These are phyloP conservation scores for Rhodophaea formosa DNA, from an alignment of 2,888 invertebrate genomes.

Conservation along the genomic window DNA sequence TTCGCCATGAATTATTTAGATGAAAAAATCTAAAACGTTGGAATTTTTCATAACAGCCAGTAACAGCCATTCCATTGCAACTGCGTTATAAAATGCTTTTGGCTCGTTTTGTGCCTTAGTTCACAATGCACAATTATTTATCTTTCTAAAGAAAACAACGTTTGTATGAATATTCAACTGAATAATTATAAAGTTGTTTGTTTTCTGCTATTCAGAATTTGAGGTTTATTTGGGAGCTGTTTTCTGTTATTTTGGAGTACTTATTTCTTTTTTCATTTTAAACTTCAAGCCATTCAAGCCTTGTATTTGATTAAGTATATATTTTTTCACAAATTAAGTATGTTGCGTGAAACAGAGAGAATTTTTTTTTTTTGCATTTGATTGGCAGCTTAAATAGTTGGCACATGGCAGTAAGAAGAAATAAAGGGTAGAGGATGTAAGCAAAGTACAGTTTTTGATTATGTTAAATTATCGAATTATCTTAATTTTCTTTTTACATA, in stretches of 20 bases:
- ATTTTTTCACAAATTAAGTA: too few relatives aligned
- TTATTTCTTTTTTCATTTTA: too few relatives aligned
- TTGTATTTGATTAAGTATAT: too few relatives aligned
- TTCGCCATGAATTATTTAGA: neutral
- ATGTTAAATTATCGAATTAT: too few relatives aligned
- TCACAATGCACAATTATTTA: conserved; percentile 1
- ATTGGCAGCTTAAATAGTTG: too few relatives aligned
- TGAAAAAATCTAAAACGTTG: neutral
- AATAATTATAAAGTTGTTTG: neutral
- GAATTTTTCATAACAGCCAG: neutral
- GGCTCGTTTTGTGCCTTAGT: neutral
- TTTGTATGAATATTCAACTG: conserved; percentile 9
- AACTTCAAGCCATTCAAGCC: too few relatives aligned
- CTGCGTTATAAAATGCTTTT: neutral
- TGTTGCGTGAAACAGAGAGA: too few relatives aligned
- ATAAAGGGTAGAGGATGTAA: too few relatives aligned
- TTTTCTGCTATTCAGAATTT: neutral
- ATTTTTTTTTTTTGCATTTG: too few relatives aligned
- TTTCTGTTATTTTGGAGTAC: neutral
- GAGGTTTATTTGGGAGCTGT: neutral
- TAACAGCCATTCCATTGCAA: neutral
- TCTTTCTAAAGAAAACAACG: conserved; percentile 10
- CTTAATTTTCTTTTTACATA: too few relatives aligned
- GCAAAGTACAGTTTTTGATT: too few relatives aligned
- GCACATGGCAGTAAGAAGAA: too few relatives aligned